These are phyloP conservation scores for Dasyurus viverrinus DNA, from an alignment of 2,113 vertebrate species.

Conservation along the genomic window DNA sequence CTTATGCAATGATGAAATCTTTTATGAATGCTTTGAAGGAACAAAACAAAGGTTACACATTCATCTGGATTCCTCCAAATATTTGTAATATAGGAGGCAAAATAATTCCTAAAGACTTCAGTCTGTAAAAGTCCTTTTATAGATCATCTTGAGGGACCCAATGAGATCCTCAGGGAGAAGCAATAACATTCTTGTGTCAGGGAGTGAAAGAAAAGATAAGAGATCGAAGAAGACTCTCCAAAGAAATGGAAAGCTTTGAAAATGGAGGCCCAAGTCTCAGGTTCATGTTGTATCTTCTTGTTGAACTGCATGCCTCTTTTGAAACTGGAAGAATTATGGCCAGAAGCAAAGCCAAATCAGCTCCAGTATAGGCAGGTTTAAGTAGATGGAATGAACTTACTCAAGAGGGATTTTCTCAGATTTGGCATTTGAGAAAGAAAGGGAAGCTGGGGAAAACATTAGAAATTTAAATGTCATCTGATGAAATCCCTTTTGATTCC, in stretches of 20 bases:
- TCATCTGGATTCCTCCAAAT: background rate
- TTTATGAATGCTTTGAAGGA: background rate
- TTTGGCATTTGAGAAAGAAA: slow-evolving; percentile 38
- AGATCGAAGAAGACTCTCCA: background rate
- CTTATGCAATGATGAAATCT: background rate
- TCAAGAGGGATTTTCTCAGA: slow-evolving; percentile 27
- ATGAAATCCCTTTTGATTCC: slow-evolving; percentile 54
- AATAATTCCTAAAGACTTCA: background rate
- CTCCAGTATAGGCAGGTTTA: background rate
- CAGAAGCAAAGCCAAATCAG: background rate
- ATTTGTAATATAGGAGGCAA: background rate
- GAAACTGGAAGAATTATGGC: background rate
- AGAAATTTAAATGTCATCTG: slow-evolving; percentile 63
- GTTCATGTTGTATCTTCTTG: background rate
- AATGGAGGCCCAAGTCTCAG: background rate
- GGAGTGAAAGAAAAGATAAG: background rate
- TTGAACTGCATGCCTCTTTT: background rate
- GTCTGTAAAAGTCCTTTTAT: background rate
- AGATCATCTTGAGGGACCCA: background rate
- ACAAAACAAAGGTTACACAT: background rate
- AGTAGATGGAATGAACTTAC: slow-evolving; percentile 7
- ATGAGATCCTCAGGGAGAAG: background rate
- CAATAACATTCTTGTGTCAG: background rate
- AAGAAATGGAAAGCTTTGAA: slow-evolving; percentile 17
- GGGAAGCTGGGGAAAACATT: slow-evolving; percentile 36